phyloP scores from a whole-genome alignment of 2,797 vertebrate species.

The Etheostoma nigrum region DNA sequence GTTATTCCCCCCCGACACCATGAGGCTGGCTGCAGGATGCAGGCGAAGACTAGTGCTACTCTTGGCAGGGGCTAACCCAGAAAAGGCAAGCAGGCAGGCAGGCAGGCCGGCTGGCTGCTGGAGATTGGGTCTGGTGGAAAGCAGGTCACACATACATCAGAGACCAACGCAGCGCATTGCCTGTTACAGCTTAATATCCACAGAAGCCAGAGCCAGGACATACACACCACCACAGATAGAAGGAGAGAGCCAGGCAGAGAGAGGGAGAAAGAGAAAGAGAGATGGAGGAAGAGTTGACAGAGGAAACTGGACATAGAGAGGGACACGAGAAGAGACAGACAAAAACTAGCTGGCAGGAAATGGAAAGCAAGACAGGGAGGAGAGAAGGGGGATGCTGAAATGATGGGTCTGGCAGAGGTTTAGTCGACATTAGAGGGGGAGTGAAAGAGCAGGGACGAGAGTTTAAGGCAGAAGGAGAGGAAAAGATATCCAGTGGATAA shows the following conservation, averaged over 20 bases:
- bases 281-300: slow-evolving; percentile 40
- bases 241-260: slow-evolving; percentile 33
- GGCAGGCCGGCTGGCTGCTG: slow-evolving; percentile 59
- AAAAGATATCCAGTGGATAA: slow-evolving; percentile 34
- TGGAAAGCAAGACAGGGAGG: slow-evolving; percentile 22
- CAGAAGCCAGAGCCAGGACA: slow-evolving; percentile 67
- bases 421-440: slow-evolving; percentile 28
- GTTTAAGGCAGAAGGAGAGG: slow-evolving; percentile 37
- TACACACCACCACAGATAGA: slow-evolving; percentile 60
- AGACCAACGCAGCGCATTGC: slow-evolving; percentile 71
- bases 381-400: slow-evolving; percentile 39
- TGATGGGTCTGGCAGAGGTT: slow-evolving; percentile 58
- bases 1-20: slow-evolving; percentile 29
- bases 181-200: slow-evolving; percentile 78
- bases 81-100: slow-evolving; percentile 63
- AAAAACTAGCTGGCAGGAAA: slow-evolving; percentile 43
- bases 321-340: slow-evolving; percentile 14
- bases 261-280: slow-evolving; percentile 12
- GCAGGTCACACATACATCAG: slow-evolving; percentile 84
- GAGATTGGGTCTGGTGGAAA: slow-evolving; percentile 79
- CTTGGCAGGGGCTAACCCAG: slow-evolving; percentile 79
- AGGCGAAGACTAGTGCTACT: slow-evolving; percentile 57
- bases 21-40: slow-evolving; percentile 61
- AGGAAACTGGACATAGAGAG: slow-evolving; percentile 31
- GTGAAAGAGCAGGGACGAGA: slow-evolving; percentile 29